Evolutionary conservation across 2,888 invertebrate species (phyloP), one percentile per base, ranked within the genome.

Genomic region (Caenorhabditis sulstoni): DNA sequence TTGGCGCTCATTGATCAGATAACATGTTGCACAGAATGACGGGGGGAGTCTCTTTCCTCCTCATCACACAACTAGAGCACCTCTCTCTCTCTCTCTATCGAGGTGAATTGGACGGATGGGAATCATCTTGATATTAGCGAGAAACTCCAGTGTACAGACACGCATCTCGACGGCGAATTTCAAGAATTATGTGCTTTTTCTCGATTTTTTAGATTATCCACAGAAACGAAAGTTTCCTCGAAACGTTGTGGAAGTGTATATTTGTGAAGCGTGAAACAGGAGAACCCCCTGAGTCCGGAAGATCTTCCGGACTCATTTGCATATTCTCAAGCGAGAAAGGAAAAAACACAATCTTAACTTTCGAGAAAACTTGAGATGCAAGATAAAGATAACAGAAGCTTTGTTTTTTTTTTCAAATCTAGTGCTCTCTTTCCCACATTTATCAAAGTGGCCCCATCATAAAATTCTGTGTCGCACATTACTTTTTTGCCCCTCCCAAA

Each of bases 371-470:
- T 29, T 7, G 29, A 29, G 29, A 29, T 29, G 29, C 29, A 29
- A 7, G 7, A 7, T 5, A 29, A 29, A 29, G 29, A 5, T 29
- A n/a, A n/a, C n/a, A n/a, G 29, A 29, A 29, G 29, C 4, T 41
- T 41, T 11, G 7, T 61, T 53, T 22, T 59, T 44, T 68, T 59
- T 45, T 59, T 59, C 64, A 64, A 29, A 50, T 50, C 57, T 49
- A 47, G 35, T 50, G 29, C 41, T 18, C 35, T 55, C 41, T 7
- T 29, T 71, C 64, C 29, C 71, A 73, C 64, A 73, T 73, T 73
- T 58, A 73, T 73, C 73, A 73, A 73, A 73, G 73, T 73, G 73
- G 64, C 64, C 73, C 49, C 73, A 73, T 73, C 73, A 73, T 64
- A 73, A 50, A 57, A 49, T 45, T 61, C 44, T 71, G 47, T 73